Conservation (phyloP, 2,797 vertebrate genomes). For the Tokudaia tokunoshimensis region DNA sequence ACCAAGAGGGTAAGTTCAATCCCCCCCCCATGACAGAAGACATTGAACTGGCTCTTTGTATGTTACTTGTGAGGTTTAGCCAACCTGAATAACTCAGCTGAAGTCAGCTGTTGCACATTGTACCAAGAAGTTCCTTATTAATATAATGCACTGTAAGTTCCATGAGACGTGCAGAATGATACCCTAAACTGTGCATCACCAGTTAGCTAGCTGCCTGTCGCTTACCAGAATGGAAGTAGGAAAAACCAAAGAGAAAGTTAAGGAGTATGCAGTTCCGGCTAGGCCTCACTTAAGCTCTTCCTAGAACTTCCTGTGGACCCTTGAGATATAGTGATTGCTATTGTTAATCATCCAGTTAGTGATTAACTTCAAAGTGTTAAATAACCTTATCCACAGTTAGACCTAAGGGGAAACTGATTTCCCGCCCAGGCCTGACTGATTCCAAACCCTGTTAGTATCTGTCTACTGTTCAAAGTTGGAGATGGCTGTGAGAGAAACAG, state of each 20-base stretch:
- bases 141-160: neutral
- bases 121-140: neutral
- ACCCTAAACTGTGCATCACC: neutral
- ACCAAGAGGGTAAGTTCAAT: neutral
- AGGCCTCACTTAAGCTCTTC: neutral
- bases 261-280: neutral
- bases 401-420: neutral
- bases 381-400: neutral
- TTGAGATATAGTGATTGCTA: neutral
- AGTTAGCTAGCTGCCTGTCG: neutral
- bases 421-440: neutral
- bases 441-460: neutral
- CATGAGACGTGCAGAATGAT: neutral
- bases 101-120: constrained; percentile 3
- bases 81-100: neutral
- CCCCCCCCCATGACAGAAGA: neutral
- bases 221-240: neutral
- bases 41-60: neutral
- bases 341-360: neutral
- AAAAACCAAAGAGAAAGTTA: neutral
- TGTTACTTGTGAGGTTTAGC: constrained; percentile 6
- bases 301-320: neutral
- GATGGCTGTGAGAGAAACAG: neutral
- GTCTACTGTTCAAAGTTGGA: neutral
- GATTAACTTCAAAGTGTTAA: neutral